A percentile compares a stretch with the other conserved stretches of the same genome.
These are phyloP conservation scores for Lordiphosa andalusiaca DNA, from an alignment of 2,888 invertebrate species.

Conservation along the genomic window DNA sequence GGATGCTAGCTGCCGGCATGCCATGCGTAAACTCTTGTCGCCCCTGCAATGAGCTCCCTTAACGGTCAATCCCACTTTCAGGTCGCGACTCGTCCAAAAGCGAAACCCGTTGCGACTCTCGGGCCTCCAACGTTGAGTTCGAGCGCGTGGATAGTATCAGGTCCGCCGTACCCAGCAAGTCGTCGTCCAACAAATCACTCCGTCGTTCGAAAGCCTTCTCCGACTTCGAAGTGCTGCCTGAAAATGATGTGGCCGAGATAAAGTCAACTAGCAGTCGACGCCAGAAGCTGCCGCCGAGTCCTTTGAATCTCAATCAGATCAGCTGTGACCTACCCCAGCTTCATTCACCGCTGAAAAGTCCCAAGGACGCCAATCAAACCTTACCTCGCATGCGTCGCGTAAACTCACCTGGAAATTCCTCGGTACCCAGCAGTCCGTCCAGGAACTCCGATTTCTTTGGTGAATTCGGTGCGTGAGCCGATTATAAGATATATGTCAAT, in stretches of 20 bases:
- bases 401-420: slow-evolving; percentile 80
- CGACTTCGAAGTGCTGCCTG: slow-evolving; percentile 79
- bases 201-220: slow-evolving; percentile 70
- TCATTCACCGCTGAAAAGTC: slow-evolving; percentile 78
- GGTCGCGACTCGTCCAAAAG: slow-evolving; percentile 79
- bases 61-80: slow-evolving; percentile 22
- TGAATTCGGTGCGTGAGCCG: slow-evolving; percentile 82
- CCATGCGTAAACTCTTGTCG: slow-evolving; percentile 47
- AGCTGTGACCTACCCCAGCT: slow-evolving; percentile 77
- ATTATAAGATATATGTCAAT: neutral
- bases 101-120: slow-evolving; percentile 68
- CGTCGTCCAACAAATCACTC: slow-evolving; percentile 71
- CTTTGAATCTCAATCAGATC: slow-evolving; percentile 78
- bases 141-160: slow-evolving; percentile 56
- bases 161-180: slow-evolving; percentile 52
- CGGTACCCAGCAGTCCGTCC: slow-evolving; percentile 86
- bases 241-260: slow-evolving; percentile 77
- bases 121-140: slow-evolving; percentile 63
- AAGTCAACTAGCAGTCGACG: slow-evolving; percentile 63
- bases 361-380: slow-evolving; percentile 77
- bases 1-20: slow-evolving; percentile 56
- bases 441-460: slow-evolving; percentile 85
- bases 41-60: neutral
- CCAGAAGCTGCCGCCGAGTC: slow-evolving; percentile 77
- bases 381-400: slow-evolving; percentile 83